Conservation (phyloP, 2,888 invertebrate species). For the Phania funesta region DNA sequence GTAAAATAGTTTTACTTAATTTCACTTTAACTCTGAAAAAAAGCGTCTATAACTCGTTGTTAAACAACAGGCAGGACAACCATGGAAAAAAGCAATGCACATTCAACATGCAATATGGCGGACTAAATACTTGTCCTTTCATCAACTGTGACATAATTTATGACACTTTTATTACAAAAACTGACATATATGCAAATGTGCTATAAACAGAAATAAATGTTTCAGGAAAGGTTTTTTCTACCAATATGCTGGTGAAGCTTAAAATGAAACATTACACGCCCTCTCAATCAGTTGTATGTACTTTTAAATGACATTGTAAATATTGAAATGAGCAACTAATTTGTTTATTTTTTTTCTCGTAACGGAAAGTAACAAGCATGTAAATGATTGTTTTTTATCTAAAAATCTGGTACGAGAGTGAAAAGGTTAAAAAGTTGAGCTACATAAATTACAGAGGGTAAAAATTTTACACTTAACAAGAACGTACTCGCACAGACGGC, state of each 20-base stretch:
- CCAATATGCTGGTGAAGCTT: not conserved
- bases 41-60: not conserved
- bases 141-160: slow-evolving; percentile 79
- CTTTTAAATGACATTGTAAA: slow-evolving; percentile 32
- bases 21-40: slow-evolving; percentile 3
- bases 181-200: slow-evolving; percentile 56
- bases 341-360: not conserved
- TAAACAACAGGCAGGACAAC: slow-evolving; percentile 5
- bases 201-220: slow-evolving; percentile 14
- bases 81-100: not conserved
- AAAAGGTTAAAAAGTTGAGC: slow-evolving; percentile 36
- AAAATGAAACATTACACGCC: slow-evolving; percentile 27
- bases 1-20: slow-evolving; percentile 22
- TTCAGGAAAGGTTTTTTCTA: not conserved
- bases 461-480: not conserved
- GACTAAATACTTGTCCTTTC: slow-evolving; percentile 72
- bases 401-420: slow-evolving; percentile 52
- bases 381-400: slow-evolving; percentile 60
- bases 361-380: slow-evolving; percentile 44
- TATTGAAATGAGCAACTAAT: slow-evolving; percentile 16
- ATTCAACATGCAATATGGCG: slow-evolving; percentile 59
- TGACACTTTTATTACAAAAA: slow-evolving; percentile 77
- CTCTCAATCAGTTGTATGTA: slow-evolving; percentile 41
- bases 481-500: slow-evolving; percentile 26
- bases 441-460: slow-evolving; percentile 54